Percentiles rank a stretch among this genome's conserved stretches.
phyloP scores from a whole-genome alignment of 2,888 invertebrate species.

The Anorthoa munda region DNA sequence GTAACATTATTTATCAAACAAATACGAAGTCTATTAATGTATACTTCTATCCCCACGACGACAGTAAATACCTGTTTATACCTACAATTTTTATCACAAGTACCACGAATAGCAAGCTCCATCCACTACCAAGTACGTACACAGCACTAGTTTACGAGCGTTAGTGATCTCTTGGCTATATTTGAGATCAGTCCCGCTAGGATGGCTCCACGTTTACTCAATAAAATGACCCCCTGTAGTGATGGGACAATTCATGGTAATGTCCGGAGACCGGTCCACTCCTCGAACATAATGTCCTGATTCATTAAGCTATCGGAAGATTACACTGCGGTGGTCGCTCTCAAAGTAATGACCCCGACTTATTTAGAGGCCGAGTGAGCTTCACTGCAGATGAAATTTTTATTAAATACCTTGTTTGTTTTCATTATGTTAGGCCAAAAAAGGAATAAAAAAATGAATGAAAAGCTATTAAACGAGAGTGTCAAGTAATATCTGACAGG shows the following conservation, averaged over 20 bases:
- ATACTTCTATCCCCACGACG: background rate
- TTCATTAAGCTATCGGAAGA: constrained; percentile 82
- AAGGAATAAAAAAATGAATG: no score
- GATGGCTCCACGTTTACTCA: constrained; percentile 72
- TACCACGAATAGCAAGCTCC: background rate
- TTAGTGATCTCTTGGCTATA: constrained; percentile 65
- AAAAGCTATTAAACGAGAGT: no score
- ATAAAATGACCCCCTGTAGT: constrained; percentile 83
- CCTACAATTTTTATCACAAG: constrained; percentile 17
- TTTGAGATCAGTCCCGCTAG: constrained; percentile 67
- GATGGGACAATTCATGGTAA: constrained; percentile 78
- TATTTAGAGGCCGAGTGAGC: constrained; percentile 61
- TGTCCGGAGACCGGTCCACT: constrained; percentile 72
- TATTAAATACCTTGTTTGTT: background rate
- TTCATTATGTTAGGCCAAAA: background rate
- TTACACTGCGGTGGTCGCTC: constrained; percentile 74
- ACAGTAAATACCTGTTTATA: constrained; percentile 22
- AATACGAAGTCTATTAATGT: constrained; percentile 25
- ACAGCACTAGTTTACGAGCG: constrained; percentile 64
- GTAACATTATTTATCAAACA: constrained; percentile 24
- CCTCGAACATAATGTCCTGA: constrained; percentile 76
- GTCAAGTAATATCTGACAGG: no score
- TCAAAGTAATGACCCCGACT: constrained; percentile 66
- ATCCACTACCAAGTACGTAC: constrained; percentile 12
- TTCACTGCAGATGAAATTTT: constrained; percentile 36